Conservation (phyloP, 2,888 invertebrate genomes). For the Andrena praecox region DNA sequence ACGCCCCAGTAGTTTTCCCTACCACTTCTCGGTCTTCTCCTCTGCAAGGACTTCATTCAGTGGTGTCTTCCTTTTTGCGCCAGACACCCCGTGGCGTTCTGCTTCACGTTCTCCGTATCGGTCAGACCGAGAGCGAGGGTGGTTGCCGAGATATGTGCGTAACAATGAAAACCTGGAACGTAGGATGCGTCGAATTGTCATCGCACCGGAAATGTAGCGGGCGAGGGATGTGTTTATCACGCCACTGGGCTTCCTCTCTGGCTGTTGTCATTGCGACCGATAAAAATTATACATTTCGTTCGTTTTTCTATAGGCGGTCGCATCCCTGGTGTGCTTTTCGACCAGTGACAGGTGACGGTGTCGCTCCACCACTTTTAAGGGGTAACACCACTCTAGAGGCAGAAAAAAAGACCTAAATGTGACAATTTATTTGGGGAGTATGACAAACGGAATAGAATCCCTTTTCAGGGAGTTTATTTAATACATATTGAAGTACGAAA, state of each 20-base stretch:
- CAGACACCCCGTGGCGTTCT: slow-evolving; percentile 62
- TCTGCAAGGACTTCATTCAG: slow-evolving; percentile 52
- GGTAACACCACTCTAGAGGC: too few relatives aligned
- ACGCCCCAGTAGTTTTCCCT: slow-evolving; percentile 10
- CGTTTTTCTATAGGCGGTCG: slow-evolving; percentile 17
- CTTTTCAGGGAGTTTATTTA: too few relatives aligned
- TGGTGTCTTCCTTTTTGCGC: slow-evolving; percentile 53
- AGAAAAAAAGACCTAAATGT: too few relatives aligned
- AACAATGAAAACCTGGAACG: slow-evolving; percentile 57
- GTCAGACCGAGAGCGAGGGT: slow-evolving; percentile 19
- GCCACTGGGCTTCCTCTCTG: slow-evolving; percentile 49
- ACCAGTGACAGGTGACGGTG: slow-evolving; percentile 27
- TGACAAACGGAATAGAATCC: too few relatives aligned
- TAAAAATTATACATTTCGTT: slow-evolving; percentile 58
- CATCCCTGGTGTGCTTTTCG: not conserved
- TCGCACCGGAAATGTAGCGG: slow-evolving; percentile 56
- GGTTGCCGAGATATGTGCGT: slow-evolving; percentile 33
- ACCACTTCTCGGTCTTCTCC: slow-evolving; percentile 39
- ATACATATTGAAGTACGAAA: too few relatives aligned
- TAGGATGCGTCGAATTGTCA: slow-evolving; percentile 56
- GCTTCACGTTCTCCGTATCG: slow-evolving; percentile 62
- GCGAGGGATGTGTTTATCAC: slow-evolving; percentile 51
- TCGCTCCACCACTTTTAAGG: not conserved
- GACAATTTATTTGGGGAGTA: too few relatives aligned
- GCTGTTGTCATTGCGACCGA: slow-evolving; percentile 9